Conservation (phyloP, 2,113 vertebrate species). For the Datnioides undecimradiatus region DNA sequence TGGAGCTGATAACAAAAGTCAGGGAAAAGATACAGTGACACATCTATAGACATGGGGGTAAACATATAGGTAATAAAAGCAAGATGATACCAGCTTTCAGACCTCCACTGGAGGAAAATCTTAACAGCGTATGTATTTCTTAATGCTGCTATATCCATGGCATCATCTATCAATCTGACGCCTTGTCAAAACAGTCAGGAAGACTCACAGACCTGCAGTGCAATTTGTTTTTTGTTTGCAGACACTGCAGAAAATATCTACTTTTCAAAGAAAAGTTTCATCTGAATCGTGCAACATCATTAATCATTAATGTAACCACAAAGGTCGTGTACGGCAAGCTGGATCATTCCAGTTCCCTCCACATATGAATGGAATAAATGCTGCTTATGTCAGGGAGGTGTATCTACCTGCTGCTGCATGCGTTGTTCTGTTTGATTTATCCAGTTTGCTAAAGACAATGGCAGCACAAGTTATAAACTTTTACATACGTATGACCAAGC, state of each 20-base stretch:
- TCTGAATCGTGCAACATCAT: slow-evolving; percentile 31
- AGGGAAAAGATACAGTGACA: slow-evolving; percentile 21
- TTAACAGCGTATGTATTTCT: too few species aligned
- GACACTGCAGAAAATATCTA: background rate
- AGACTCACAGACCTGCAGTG: rapidly evolving
- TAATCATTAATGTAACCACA: slow-evolving; percentile 58
- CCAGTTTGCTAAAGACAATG: background rate
- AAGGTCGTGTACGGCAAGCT: background rate
- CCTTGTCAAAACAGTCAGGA: background rate
- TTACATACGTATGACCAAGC: background rate
- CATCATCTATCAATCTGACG: background rate
- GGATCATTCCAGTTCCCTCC: background rate
- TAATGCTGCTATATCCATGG: background rate
- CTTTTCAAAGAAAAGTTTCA: slow-evolving; percentile 27
- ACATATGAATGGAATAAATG: background rate
- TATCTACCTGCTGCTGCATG: background rate
- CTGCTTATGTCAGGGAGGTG: background rate
- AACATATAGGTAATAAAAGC: slow-evolving; percentile 22
- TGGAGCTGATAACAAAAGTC: slow-evolving; percentile 30
- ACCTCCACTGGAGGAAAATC: background rate
- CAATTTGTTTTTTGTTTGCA: slow-evolving; percentile 10
- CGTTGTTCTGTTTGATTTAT: background rate
- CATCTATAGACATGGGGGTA: background rate
- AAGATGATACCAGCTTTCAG: background rate
- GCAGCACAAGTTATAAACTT: too few species aligned